phyloP scores from a whole-genome alignment of 64 coral and sea anemone species.

The Stichodactyla helianthus region DNA sequence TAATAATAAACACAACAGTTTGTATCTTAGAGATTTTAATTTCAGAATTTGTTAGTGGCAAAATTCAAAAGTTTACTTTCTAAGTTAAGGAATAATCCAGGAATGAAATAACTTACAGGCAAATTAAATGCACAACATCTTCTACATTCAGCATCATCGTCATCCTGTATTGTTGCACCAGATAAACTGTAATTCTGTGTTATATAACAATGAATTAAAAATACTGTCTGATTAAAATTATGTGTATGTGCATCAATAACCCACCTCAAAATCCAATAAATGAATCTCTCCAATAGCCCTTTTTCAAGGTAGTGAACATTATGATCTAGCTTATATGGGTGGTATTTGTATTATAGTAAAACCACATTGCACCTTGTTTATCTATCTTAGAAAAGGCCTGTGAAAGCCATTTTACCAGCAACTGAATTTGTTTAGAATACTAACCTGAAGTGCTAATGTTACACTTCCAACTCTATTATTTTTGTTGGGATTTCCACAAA shows the following conservation, averaged over 20 bases:
- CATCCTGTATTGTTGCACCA: constrained; percentile 82
- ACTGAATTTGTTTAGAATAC: neutral
- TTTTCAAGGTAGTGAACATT: too few species aligned
- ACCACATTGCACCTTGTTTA: too few species aligned
- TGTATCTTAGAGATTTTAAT: neutral
- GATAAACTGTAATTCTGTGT: constrained; percentile 65
- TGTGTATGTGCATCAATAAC: neutral
- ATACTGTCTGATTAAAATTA: neutral
- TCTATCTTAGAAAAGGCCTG: too few species aligned
- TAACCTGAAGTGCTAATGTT: constrained; percentile 73
- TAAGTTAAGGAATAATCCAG: too few species aligned
- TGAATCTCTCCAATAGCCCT: too few species aligned
- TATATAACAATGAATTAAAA: neutral
- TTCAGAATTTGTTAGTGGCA: neutral
- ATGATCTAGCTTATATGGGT: too few species aligned
- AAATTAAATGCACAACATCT: constrained; percentile 97
- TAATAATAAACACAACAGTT: neutral
- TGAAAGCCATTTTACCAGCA: too few species aligned
- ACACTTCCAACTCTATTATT: constrained; percentile 88
- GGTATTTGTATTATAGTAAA: too few species aligned
- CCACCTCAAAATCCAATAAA: too few species aligned
- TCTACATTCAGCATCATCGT: constrained; percentile 84
- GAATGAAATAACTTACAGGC: constrained; percentile 59
- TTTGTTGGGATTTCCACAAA: constrained; percentile 77
- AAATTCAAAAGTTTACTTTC: neutral